Conservation (phyloP, 1,140 invertebrate species). For the Gryon sp. region DNA sequence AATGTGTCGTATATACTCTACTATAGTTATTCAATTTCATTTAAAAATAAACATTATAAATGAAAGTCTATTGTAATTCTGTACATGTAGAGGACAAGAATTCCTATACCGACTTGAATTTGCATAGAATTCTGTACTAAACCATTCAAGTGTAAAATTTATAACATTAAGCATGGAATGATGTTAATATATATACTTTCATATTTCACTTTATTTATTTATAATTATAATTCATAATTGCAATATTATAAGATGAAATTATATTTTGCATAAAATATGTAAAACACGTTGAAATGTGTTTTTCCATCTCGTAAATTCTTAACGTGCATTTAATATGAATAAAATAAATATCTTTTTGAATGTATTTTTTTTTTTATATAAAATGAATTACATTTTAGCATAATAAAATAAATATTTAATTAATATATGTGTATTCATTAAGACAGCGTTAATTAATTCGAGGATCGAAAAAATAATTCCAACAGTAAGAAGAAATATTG, state of each 20-base stretch:
- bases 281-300: no score
- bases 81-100: constrained; percentile 47
- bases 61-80: constrained; percentile 47
- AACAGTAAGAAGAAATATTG: constrained; percentile 8
- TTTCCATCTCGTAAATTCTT: no score
- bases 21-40: no score
- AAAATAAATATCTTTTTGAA: no score
- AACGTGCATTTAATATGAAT: no score
- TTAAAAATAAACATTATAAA: constrained; percentile 34
- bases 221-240: neutral
- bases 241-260: no score
- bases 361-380: no score
- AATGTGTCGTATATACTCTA: no score
- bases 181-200: constrained; percentile 23
- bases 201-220: constrained; percentile 13
- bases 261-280: no score
- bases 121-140: constrained; percentile 55
- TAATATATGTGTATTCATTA: neutral
- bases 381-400: no score
- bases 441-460: neutral
- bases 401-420: no score
- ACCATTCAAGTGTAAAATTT: constrained; percentile 42
- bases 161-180: constrained; percentile 31
- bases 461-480: constrained; percentile 16
- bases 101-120: constrained; percentile 53